phyloP scores from a whole-genome alignment of 2,797 vertebrate species.

The Rhabdophis nuchalis region DNA sequence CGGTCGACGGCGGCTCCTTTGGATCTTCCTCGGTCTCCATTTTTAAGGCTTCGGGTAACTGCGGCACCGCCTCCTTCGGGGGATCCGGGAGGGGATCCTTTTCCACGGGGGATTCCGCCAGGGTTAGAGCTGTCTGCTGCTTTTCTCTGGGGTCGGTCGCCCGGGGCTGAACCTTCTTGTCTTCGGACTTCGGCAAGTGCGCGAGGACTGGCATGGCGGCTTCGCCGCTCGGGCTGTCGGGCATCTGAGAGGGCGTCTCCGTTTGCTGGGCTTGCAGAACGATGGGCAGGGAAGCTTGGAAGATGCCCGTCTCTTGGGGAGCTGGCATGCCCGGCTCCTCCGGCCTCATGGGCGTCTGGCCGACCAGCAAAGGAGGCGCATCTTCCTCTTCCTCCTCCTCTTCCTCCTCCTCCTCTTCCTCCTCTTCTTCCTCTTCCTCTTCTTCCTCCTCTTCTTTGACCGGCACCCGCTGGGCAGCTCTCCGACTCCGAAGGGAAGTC shows the following conservation, averaged over 20 bases:
- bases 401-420: conserved; percentile 57
- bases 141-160: not conserved
- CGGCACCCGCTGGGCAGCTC: conserved; percentile 58
- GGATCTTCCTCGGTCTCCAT: not conserved
- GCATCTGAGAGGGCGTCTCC: conserved; percentile 27
- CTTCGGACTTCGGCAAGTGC: conserved; percentile 21
- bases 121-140: not conserved
- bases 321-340: not conserved
- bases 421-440: conserved; percentile 56
- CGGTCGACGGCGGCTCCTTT: conserved; percentile 65
- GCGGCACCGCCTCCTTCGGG: not conserved
- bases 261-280: not conserved
- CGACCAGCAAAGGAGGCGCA: not conserved
- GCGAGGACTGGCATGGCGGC: not conserved
- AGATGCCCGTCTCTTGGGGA: not conserved
- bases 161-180: not conserved
- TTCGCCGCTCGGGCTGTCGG: not conserved
- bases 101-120: not conserved
- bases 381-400: conserved; percentile 52
- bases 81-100: not conserved
- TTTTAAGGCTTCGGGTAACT: not conserved
- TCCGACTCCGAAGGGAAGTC: conserved; percentile 57
- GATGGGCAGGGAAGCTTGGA: not conserved
- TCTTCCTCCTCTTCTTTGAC: conserved; percentile 62
- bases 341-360: not conserved